Evolutionary conservation across 1,140 invertebrate species (phyloP).

Genomic region (Drosophila carrolli): DNA sequence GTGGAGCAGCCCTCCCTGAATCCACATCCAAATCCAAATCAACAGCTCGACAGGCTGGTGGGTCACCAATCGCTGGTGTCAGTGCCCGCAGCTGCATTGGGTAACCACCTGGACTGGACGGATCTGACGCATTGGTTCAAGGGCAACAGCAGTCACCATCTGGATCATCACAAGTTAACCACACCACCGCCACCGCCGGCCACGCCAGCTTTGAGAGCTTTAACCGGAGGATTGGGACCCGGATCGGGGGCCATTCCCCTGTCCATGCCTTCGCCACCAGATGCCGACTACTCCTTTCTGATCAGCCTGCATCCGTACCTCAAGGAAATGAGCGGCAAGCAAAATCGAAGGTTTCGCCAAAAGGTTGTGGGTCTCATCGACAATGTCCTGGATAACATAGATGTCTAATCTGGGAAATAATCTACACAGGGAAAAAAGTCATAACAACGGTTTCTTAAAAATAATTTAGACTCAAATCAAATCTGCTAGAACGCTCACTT

Average conservation of each 20-base stretch:
- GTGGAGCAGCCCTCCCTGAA: constrained; percentile 42
- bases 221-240: neutral
- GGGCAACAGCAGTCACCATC: constrained; percentile 14
- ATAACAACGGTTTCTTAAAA: neutral
- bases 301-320: constrained; percentile 79
- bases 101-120: constrained; percentile 61
- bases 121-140: constrained; percentile 65
- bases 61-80: constrained; percentile 60
- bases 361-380: constrained; percentile 78
- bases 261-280: constrained; percentile 39
- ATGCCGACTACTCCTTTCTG: constrained; percentile 77
- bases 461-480: too few species aligned
- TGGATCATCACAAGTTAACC: constrained; percentile 20
- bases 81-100: constrained; percentile 54
- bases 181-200: constrained; percentile 31
- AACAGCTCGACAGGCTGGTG: constrained; percentile 35
- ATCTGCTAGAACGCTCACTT: too few species aligned
- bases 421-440: neutral
- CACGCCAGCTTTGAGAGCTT: constrained; percentile 2
- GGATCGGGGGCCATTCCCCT: constrained; percentile 17
- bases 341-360: constrained; percentile 76
- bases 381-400: constrained; percentile 71
- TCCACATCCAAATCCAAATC: neutral
- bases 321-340: constrained; percentile 80
- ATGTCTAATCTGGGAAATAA: constrained; percentile 19